phyloP scores from a whole-genome alignment of 2,113 vertebrate genomes.

The Shinisaurus crocodilurus region DNA sequence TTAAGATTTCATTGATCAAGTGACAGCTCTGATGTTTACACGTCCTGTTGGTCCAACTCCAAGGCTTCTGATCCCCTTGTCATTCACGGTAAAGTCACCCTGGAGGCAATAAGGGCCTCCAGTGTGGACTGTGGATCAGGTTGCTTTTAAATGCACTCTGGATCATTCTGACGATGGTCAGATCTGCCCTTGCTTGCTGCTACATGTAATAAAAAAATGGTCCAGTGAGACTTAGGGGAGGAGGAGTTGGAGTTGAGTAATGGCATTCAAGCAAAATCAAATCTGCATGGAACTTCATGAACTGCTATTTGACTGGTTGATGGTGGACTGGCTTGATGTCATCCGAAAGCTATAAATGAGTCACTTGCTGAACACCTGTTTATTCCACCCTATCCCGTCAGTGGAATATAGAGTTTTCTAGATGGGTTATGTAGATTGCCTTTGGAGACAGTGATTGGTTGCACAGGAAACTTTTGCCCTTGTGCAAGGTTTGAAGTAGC shows the following conservation, averaged over 20 bases:
- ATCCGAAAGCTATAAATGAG: no score
- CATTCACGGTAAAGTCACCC: background rate
- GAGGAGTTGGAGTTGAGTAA: background rate
- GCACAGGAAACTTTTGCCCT: background rate
- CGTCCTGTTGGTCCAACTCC: background rate
- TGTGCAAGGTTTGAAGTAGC: no score
- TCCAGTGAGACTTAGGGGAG: background rate
- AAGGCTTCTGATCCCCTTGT: background rate
- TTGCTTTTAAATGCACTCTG: background rate
- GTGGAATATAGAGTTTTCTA: background rate
- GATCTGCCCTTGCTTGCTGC: background rate
- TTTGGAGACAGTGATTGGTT: background rate
- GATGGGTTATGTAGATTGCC: background rate
- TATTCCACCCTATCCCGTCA: no score
- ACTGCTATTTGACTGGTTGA: background rate
- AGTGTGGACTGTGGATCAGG: background rate
- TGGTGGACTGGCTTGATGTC: background rate
- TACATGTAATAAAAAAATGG: background rate
- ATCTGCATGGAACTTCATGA: background rate
- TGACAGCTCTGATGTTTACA: background rate
- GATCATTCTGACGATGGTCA: background rate
- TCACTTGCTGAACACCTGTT: no score
- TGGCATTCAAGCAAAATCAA: background rate
- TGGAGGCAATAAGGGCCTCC: no score
- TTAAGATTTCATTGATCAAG: background rate